phyloP scores from a whole-genome alignment of 1,140 invertebrate genomes.

The Bicyclus anynana region DNA sequence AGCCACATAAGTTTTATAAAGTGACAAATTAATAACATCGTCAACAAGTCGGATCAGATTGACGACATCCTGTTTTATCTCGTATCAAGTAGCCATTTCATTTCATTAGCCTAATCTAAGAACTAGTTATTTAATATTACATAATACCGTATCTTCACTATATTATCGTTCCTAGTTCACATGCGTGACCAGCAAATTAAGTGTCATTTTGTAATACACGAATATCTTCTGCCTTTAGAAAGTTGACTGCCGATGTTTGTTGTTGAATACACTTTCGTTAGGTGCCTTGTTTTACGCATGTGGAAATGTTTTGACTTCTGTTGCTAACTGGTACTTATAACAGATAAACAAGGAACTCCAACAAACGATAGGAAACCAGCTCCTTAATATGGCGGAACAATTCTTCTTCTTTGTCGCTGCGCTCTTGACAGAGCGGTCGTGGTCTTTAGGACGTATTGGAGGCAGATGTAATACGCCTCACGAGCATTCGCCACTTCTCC shows the following conservation, averaged over 20 bases:
- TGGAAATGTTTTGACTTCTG: not conserved
- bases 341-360: too few relatives aligned
- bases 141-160: conserved; percentile 2
- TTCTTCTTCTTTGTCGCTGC: too few relatives aligned
- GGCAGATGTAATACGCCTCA: too few relatives aligned
- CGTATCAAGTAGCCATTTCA: conserved; percentile 11
- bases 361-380: too few relatives aligned
- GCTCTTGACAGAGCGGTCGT: too few relatives aligned
- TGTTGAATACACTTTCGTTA: not conserved
- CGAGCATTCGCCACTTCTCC: too few relatives aligned
- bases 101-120: conserved; percentile 7
- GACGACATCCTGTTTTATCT: conserved; percentile 12
- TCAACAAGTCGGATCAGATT: conserved; percentile 4
- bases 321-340: too few relatives aligned
- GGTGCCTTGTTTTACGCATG: not conserved
- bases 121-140: conserved; percentile 11
- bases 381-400: too few relatives aligned
- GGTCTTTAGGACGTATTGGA: too few relatives aligned
- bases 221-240: conserved; percentile 3
- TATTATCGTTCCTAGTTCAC: conserved; percentile 1
- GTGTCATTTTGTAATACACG: conserved; percentile 1
- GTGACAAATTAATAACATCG: conserved; percentile 5
- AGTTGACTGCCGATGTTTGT: conserved; percentile 5
- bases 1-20: not conserved
- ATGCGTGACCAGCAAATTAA: conserved; percentile 11